These are phyloP conservation scores for Sesia apiformis DNA, from an alignment of 2,888 invertebrate genomes.

Conservation along the genomic window DNA sequence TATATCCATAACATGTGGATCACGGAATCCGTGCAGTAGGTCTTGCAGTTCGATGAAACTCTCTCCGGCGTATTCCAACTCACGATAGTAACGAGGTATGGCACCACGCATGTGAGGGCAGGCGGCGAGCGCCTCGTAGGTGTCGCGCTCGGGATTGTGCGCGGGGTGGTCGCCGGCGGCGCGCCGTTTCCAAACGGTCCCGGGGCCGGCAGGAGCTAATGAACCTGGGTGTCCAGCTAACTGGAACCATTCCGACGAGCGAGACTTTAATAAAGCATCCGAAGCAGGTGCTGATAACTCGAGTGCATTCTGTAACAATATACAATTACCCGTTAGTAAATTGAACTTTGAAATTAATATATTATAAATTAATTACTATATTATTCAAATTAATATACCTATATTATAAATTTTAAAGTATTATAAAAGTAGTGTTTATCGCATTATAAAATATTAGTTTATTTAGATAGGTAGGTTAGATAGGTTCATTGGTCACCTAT, in stretches of 20 bases:
- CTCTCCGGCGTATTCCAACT: constrained; percentile 85
- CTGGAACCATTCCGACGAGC: constrained; percentile 87
- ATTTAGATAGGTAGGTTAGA: too few species aligned
- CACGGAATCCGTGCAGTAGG: constrained; percentile 89
- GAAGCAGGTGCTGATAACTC: constrained; percentile 94
- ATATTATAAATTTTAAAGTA: not conserved
- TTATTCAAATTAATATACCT: not conserved
- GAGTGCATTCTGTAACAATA: constrained; percentile 86
- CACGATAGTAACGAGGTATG: constrained; percentile 89
- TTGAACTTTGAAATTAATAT: too few species aligned
- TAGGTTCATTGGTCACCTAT: too few species aligned
- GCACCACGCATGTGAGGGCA: constrained; percentile 82
- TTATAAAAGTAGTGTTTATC: too few species aligned
- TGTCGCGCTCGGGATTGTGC: constrained; percentile 83
- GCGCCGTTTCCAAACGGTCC: constrained; percentile 94
- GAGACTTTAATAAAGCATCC: constrained; percentile 85
- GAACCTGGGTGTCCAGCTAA: constrained; percentile 94
- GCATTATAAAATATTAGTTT: too few species aligned
- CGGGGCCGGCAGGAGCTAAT: constrained; percentile 93
- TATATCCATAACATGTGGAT: constrained; percentile 97
- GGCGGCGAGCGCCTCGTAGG: constrained; percentile 85
- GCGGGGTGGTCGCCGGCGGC: constrained; percentile 79
- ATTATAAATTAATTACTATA: not conserved
- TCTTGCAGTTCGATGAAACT: constrained; percentile 97
- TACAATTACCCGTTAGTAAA: too few species aligned